Percentiles rank a stretch among this genome's conserved stretches.
Conservation (phyloP, 2,888 invertebrate species). For the Scelioninae gen. 1 region DNA sequence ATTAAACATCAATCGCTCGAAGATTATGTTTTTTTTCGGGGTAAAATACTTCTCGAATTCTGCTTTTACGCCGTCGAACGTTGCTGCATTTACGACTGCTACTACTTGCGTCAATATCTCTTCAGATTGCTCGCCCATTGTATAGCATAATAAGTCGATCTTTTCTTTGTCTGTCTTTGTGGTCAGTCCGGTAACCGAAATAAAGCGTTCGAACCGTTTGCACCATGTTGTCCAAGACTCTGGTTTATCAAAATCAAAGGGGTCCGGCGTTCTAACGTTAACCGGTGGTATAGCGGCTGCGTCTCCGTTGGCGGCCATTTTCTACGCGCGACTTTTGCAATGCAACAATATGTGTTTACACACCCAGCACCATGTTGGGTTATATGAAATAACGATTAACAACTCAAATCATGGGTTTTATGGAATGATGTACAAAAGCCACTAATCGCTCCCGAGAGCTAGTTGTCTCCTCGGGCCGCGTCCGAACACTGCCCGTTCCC, state of each 20-base stretch:
- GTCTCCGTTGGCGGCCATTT: neutral
- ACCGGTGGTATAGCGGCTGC: neutral
- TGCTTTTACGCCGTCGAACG: neutral
- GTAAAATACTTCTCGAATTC: slow-evolving; percentile 67
- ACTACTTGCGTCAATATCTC: slow-evolving; percentile 61
- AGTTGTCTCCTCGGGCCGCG: too few species aligned
- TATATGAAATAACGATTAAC: neutral
- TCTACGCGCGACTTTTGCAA: neutral
- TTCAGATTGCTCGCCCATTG: slow-evolving; percentile 72
- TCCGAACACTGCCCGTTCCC: too few species aligned
- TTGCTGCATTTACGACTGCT: neutral
- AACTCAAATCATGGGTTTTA: neutral
- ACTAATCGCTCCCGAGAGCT: neutral
- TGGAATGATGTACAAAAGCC: neutral
- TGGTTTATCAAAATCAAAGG: slow-evolving; percentile 59
- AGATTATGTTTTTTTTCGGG: slow-evolving; percentile 72
- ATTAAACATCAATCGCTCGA: slow-evolving; percentile 71
- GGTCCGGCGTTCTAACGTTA: slow-evolving; percentile 32
- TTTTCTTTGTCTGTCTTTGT: slow-evolving; percentile 62
- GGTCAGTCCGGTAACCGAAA: slow-evolving; percentile 48
- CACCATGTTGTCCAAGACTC: slow-evolving; percentile 55
- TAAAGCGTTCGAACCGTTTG: slow-evolving; percentile 59
- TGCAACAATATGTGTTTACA: neutral
- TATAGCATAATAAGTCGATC: slow-evolving; percentile 71
- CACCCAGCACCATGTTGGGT: slow-evolving; percentile 2